Percentiles rank a stretch among this genome's conserved stretches.
These are phyloP conservation scores for Papilio aristodemus DNA, from an alignment of 1,140 invertebrate species.

Conservation along the genomic window DNA sequence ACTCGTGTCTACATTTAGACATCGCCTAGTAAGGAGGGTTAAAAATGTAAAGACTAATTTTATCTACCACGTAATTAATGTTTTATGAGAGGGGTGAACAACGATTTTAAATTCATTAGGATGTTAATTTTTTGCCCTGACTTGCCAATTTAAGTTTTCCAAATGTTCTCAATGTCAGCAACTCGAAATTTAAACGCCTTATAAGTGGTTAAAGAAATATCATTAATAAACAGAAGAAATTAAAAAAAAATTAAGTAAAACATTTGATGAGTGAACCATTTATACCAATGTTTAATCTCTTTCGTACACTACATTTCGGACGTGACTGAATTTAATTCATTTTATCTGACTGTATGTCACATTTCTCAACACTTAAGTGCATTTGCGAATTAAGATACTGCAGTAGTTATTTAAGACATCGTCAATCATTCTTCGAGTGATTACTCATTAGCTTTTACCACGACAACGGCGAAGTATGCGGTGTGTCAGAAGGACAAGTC, in stretches of 20 bases:
- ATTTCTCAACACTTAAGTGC: conserved; percentile 26
- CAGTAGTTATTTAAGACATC: conserved; percentile 30
- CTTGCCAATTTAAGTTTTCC: too few relatives aligned
- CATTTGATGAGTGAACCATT: too few relatives aligned
- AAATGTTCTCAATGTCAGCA: background rate
- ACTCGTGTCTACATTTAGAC: conserved; percentile 16
- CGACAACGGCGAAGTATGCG: conserved; percentile 29
- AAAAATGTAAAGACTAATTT: conserved; percentile 15
- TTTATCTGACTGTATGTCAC: conserved; percentile 4
- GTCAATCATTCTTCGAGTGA: conserved; percentile 33
- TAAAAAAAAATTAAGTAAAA: too few relatives aligned
- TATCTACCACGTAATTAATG: background rate
- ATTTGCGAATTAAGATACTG: conserved; percentile 30
- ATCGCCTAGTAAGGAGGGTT: conserved; percentile 6
- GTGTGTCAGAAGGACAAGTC: conserved; percentile 31
- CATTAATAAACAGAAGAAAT: too few relatives aligned
- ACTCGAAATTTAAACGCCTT: background rate
- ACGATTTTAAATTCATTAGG: too few relatives aligned
- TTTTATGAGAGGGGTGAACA: background rate
- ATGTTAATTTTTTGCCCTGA: too few relatives aligned
- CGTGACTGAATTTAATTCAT: background rate
- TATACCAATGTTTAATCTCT: too few relatives aligned
- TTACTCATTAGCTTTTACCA: conserved; percentile 34
- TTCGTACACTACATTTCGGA: background rate
- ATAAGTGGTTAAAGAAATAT: too few relatives aligned